Evolutionary conservation across 2,113 vertebrate species (phyloP).

Genomic region (rabbit (Oryctolagus cuniculus)): DNA sequence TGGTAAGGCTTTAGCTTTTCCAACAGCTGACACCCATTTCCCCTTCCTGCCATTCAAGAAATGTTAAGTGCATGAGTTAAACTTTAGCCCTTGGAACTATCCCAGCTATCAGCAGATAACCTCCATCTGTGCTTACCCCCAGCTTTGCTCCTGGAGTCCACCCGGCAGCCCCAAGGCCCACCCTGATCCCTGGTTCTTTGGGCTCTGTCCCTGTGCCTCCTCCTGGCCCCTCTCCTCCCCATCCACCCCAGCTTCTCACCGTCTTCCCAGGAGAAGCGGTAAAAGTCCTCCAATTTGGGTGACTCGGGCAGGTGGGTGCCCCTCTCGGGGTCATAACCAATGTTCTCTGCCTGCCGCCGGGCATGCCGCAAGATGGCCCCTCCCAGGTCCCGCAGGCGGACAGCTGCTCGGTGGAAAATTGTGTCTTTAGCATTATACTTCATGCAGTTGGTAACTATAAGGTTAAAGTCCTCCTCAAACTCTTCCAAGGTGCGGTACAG

Average conservation of each 20-base stretch:
- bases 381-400: constrained; percentile 95
- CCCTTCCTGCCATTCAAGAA: background rate
- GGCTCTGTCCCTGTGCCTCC: background rate
- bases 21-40: background rate
- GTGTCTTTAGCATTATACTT: constrained; percentile 98
- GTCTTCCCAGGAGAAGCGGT: constrained; percentile 98
- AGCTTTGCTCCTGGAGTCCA: background rate
- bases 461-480: constrained; percentile 97
- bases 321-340: constrained; percentile 94
- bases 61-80: background rate
- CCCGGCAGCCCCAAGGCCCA: background rate
- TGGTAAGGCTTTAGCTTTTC: background rate
- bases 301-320: constrained; percentile 96
- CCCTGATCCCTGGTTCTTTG: constrained; percentile 11
- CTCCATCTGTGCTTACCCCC: background rate
- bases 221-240: constrained; percentile 6
- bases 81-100: background rate
- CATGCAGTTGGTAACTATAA: constrained; percentile 99
- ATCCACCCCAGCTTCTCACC: constrained; percentile 88
- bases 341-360: constrained; percentile 94
- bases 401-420: constrained; percentile 96
- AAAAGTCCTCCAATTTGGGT: constrained; percentile 95
- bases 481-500: constrained; percentile 94
- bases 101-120: background rate
- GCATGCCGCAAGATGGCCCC: constrained; percentile 95